Evolutionary conservation across 2,888 invertebrate species (phyloP).

Genomic region (Clistopyga incitator): DNA sequence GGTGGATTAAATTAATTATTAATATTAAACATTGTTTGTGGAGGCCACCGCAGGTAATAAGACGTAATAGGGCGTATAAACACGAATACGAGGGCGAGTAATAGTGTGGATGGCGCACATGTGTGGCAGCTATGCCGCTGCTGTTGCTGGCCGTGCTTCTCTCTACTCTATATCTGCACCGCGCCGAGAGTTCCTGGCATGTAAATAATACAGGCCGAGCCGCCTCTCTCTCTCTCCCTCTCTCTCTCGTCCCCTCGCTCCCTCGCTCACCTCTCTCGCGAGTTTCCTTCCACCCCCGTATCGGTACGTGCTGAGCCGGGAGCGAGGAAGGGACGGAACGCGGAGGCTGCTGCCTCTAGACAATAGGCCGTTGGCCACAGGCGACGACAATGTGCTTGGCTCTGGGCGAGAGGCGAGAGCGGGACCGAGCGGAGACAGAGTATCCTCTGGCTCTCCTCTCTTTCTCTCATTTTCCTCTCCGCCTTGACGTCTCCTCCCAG

Average conservation of each 20-base stretch:
- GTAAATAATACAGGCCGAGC: slow-evolving; percentile 76
- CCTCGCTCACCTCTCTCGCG: slow-evolving; percentile 41
- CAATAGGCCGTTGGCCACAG: slow-evolving; percentile 81
- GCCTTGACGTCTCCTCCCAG: slow-evolving; percentile 31
- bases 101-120: slow-evolving; percentile 15
- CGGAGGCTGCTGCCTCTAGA: slow-evolving; percentile 73
- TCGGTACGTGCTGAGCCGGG: slow-evolving; percentile 65
- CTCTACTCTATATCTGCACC: slow-evolving; percentile 45
- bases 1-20: slow-evolving; percentile 31
- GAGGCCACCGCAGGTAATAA: slow-evolving; percentile 29
- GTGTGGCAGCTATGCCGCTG: slow-evolving; percentile 18
- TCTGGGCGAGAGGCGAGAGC: slow-evolving; percentile 55
- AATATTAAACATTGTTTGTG: slow-evolving; percentile 31
- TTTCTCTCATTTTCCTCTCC: slow-evolving; percentile 48
- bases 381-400: slow-evolving; percentile 77
- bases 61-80: slow-evolving; percentile 56
- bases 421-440: slow-evolving; percentile 58
- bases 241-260: slow-evolving; percentile 36
- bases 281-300: slow-evolving; percentile 66
- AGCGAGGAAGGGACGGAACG: slow-evolving; percentile 39
- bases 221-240: slow-evolving; percentile 39
- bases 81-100: slow-evolving; percentile 35
- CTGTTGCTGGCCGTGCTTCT: slow-evolving; percentile 30
- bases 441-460: slow-evolving; percentile 57
- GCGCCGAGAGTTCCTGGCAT: slow-evolving; percentile 74